These are phyloP conservation scores for Osmoderma eremita DNA, from an alignment of 2,888 invertebrate genomes.

Conservation along the genomic window DNA sequence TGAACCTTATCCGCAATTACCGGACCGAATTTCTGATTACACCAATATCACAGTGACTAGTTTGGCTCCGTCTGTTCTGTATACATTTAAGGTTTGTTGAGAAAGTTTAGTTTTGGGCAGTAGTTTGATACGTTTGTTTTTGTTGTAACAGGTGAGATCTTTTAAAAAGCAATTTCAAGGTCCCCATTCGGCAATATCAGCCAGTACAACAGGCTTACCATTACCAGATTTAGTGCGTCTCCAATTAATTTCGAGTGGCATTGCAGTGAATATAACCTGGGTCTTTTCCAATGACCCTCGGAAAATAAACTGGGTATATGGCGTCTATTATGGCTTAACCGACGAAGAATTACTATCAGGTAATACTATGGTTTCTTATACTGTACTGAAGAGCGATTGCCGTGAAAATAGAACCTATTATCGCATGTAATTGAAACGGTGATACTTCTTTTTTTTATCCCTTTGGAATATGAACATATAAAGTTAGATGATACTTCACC, in stretches of 20 bases:
- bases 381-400: no score
- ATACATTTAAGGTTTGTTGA: slow-evolving; percentile 67
- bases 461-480: no score
- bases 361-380: slow-evolving; percentile 52
- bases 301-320: slow-evolving; percentile 73
- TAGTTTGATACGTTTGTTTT: slow-evolving; percentile 9
- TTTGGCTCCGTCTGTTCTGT: slow-evolving; percentile 64
- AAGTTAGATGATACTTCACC: no score
- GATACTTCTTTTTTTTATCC: no score
- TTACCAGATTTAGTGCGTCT: slow-evolving; percentile 58
- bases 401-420: no score
- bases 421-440: no score
- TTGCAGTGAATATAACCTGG: slow-evolving; percentile 76
- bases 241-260: slow-evolving; percentile 67
- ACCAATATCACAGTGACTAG: slow-evolving; percentile 62
- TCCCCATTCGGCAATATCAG: slow-evolving; percentile 64
- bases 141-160: slow-evolving; percentile 67
- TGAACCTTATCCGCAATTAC: slow-evolving; percentile 68
- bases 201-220: slow-evolving; percentile 61
- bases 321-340: slow-evolving; percentile 75
- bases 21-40: slow-evolving; percentile 62
- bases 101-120: background rate
- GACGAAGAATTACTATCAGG: slow-evolving; percentile 70
- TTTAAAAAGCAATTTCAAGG: slow-evolving; percentile 70
- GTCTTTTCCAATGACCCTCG: slow-evolving; percentile 68